Base-by-base conservation (phyloP, 1,140 invertebrate species). In the Pseudomyrmex flavicornis region DNA sequence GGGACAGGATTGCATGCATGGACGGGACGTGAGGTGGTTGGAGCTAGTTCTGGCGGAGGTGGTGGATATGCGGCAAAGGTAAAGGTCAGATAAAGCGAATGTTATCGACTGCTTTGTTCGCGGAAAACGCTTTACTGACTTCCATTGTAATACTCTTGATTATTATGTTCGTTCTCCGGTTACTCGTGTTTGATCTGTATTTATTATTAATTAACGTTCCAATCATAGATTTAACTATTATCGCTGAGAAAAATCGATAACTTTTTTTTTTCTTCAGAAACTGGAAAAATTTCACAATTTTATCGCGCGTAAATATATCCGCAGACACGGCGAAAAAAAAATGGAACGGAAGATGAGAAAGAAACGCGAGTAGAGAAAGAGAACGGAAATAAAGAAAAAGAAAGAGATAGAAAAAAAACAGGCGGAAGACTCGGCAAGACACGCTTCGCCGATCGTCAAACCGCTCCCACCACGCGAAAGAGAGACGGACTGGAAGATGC, bases 11-110 rank as follows among this genome's bases (percentile, higher is more conserved):
- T 76, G 52, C 77, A 26, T 72, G 63, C 50, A 72, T 48, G 50
- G 61, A 59, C 35, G 69, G 35, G 22, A 50, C 54, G 68, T 46
- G 63, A 10, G 1, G 75, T 72, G 15, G 58, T 74, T 69, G 79
- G 54, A 75, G 35, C 50, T 56, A 58, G 20, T 70, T 13, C 9
- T 10, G 44, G 48, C n/a, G n/a, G 58, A 65, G 22, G 69, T 22
- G 15, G 73, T 76, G 83, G 76, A 69, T 89, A 84, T 83, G 89
- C 88, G 85, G 90, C 83, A 91, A 90, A 91, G 90, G 90, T 91
- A 91, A 91, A 91, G 90, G 90, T 91, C 90, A 89, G 79, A 82
- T 85, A 73, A 89, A 75, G 77, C 69, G 74, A 70, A 72, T 69
- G 59, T 76, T 85, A 89, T 88, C 88, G 83, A 89, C 89, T 80